These are phyloP conservation scores for Oedothorax gibbosus DNA, from an alignment of 1,140 invertebrate genomes.

Conservation along the genomic window DNA sequence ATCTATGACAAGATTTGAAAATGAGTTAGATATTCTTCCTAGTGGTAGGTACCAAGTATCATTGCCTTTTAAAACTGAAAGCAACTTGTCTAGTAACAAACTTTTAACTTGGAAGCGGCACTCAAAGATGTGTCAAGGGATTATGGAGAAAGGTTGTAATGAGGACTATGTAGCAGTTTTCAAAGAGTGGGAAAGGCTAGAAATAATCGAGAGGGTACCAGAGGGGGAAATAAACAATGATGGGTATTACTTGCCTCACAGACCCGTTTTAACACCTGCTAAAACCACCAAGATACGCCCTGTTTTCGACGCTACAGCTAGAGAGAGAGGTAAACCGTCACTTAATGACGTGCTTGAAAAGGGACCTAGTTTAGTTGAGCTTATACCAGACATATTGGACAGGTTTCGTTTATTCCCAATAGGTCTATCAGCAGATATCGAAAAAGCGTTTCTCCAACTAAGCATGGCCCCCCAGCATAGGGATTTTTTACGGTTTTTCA, in stretches of 20 bases:
- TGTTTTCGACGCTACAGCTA: neutral
- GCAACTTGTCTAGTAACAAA: too few relatives aligned
- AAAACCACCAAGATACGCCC: neutral
- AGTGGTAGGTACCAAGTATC: too few relatives aligned
- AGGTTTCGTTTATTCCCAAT: neutral
- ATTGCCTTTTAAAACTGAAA: too few relatives aligned
- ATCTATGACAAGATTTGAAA: neutral
- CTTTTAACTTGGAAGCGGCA: too few relatives aligned
- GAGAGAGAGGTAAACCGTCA: neutral
- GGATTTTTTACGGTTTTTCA: neutral
- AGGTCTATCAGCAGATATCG: neutral
- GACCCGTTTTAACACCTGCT: too few relatives aligned
- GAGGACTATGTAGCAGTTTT: neutral
- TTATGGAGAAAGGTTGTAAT: too few relatives aligned
- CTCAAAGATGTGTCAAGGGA: too few relatives aligned
- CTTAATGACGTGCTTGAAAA: slow-evolving; percentile 1
- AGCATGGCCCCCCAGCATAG: neutral
- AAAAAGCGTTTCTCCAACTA: neutral
- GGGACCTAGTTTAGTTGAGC: slow-evolving; percentile 2
- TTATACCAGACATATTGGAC: neutral
- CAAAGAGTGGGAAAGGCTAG: neutral
- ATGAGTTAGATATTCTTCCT: too few relatives aligned
- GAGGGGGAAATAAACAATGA: neutral
- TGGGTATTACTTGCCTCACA: neutral
- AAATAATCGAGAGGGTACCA: neutral